phyloP scores from a whole-genome alignment of 2,113 vertebrate genomes.

The Nymphicus hollandicus region DNA sequence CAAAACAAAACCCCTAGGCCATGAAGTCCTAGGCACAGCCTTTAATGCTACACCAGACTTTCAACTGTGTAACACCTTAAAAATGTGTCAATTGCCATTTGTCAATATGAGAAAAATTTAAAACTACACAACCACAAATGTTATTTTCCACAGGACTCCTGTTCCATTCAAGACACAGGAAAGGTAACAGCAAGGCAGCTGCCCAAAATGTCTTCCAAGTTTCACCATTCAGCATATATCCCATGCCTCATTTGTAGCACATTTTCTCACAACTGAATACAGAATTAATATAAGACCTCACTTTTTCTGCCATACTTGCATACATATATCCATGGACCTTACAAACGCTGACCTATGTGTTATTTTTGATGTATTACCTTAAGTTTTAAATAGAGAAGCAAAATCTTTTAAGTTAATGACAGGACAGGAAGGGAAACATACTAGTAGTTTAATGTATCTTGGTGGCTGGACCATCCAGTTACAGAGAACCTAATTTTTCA shows the following conservation, averaged over 20 bases:
- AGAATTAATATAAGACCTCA: not conserved
- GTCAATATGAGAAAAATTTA: not conserved
- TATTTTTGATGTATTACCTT: not conserved
- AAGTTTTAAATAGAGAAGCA: not conserved
- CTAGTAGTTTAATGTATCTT: not conserved
- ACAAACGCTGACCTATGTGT: not conserved
- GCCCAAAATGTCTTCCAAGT: not conserved
- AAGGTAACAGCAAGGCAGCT: not conserved
- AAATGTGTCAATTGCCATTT: accelerated
- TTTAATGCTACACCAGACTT: not conserved
- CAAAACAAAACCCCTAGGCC: not conserved
- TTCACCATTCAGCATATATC: not conserved
- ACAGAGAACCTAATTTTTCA: not conserved
- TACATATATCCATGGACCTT: not conserved
- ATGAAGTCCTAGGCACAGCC: not conserved
- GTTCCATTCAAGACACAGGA: not conserved
- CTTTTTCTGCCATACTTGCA: not conserved
- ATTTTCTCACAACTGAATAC: not conserved
- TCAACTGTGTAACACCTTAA: not conserved
- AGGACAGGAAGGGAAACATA: not conserved
- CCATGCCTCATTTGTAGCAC: not conserved
- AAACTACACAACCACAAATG: not conserved
- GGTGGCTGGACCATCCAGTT: not conserved
- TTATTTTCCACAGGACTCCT: not conserved
- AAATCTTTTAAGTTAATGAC: not conserved